phyloP scores from a whole-genome alignment of 2,113 vertebrate species.

The Heptranchias perlo region DNA sequence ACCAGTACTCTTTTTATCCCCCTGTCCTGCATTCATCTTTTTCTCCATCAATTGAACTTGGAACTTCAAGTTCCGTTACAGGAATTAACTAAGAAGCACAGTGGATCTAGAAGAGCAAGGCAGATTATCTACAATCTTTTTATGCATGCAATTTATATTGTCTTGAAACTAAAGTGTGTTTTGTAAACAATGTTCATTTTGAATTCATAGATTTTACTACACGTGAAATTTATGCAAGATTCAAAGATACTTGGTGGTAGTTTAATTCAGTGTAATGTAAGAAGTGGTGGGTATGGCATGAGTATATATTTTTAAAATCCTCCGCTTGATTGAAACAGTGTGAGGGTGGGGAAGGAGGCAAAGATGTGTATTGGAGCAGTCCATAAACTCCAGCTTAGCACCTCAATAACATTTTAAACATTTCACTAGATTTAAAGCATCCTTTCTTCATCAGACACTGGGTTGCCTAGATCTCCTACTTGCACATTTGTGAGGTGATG shows the following conservation, averaged over 20 bases:
- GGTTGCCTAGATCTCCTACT: neutral
- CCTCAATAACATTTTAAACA: conserved; percentile 6
- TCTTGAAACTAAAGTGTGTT: neutral
- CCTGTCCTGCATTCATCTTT: neutral
- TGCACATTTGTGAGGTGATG: neutral
- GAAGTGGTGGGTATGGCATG: neutral
- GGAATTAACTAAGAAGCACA: neutral
- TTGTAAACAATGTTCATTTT: conserved; percentile 21
- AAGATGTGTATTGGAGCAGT: neutral
- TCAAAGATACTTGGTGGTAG: neutral
- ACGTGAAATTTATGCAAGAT: conserved; percentile 3
- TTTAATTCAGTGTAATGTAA: conserved; percentile 13
- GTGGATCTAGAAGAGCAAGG: neutral
- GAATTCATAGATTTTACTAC: conserved; percentile 22
- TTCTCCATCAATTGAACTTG: neutral
- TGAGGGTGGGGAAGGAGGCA: neutral
- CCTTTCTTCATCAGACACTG: neutral
- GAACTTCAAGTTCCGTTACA: neutral
- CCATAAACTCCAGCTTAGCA: neutral
- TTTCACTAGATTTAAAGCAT: neutral
- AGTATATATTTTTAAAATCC: neutral
- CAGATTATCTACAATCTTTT: neutral
- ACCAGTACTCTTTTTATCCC: neutral
- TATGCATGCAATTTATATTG: conserved; percentile 32
- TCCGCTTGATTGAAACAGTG: neutral